Percentiles rank a stretch among this genome's conserved stretches.
These are phyloP conservation scores for Aurelia coerulea DNA, from an alignment of 30 jellyfish, hydroid and myxozoan genomes.

Conservation along the genomic window DNA sequence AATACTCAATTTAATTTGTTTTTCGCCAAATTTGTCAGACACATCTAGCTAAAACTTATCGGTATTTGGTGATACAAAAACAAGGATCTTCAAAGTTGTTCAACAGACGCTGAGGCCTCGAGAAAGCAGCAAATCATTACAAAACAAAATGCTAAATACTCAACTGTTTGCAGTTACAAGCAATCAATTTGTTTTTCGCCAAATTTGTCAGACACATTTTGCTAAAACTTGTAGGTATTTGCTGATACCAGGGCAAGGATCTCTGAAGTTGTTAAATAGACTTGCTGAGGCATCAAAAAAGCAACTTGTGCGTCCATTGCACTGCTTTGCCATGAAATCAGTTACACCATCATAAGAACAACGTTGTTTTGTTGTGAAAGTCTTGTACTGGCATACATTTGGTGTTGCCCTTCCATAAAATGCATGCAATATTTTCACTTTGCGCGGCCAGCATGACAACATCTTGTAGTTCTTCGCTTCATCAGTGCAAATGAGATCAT, in stretches of 20 bases:
- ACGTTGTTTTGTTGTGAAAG: not conserved
- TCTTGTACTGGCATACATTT: constrained; percentile 16
- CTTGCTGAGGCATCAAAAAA: constrained; percentile 32
- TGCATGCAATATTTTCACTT: constrained; percentile 31
- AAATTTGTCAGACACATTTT: not conserved
- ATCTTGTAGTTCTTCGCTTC: not conserved
- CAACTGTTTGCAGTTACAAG: no score
- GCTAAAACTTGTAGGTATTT: constrained; percentile 45
- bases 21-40: no score
- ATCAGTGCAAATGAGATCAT: constrained; percentile 15
- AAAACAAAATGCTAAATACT: no score
- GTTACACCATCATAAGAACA: constrained; percentile 54
- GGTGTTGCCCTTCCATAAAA: constrained; percentile 52
- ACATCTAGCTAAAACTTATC: no score
- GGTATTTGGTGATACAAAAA: no score
- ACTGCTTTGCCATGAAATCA: not conserved
- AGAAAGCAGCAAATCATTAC: no score
- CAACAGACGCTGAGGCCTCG: no score
- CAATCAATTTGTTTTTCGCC: not conserved
- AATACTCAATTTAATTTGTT: no score
- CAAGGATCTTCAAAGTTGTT: no score
- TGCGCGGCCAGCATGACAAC: constrained; percentile 54
- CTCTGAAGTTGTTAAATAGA: not conserved
- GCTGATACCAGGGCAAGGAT: constrained; percentile 46
- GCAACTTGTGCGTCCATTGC: constrained; percentile 46